Conservation (phyloP, 2,888 invertebrate genomes). For the Eupithecia vulgata region DNA sequence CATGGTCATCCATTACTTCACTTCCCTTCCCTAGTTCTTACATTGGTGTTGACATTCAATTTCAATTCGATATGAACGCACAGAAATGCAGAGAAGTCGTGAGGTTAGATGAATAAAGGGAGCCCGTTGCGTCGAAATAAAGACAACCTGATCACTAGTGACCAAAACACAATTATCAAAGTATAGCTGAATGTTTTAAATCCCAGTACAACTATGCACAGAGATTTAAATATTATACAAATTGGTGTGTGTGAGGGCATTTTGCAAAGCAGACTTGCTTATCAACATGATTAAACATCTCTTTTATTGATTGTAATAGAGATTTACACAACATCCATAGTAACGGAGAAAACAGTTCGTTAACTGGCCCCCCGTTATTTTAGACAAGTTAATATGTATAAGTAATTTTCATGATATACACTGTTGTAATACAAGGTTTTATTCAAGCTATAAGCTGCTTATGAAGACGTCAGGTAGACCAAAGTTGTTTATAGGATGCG, state of each 20-base stretch:
- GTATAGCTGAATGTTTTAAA: background rate
- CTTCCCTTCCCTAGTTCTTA: slow-evolving; percentile 26
- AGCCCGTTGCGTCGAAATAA: slow-evolving; percentile 10
- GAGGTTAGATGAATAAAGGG: slow-evolving; percentile 38
- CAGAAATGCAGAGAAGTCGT: slow-evolving; percentile 36
- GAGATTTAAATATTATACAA: background rate
- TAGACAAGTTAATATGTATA: background rate
- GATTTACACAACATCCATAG: background rate
- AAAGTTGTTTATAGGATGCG: background rate
- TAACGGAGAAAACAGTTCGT: background rate
- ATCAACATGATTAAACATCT: background rate
- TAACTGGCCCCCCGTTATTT: background rate
- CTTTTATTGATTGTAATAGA: background rate
- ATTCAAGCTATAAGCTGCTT: background rate
- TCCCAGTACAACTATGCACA: background rate
- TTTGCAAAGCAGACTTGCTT: background rate
- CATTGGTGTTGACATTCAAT: slow-evolving; percentile 36
- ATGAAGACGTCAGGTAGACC: background rate
- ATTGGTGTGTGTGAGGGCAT: background rate
- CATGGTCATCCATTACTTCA: slow-evolving; percentile 35
- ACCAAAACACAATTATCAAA: background rate
- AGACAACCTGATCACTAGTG: background rate
- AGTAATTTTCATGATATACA: background rate
- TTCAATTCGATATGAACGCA: slow-evolving; percentile 37
- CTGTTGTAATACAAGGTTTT: background rate